phyloP scores from a whole-genome alignment of 1,140 invertebrate genomes.

The Hyphantria cunea region DNA sequence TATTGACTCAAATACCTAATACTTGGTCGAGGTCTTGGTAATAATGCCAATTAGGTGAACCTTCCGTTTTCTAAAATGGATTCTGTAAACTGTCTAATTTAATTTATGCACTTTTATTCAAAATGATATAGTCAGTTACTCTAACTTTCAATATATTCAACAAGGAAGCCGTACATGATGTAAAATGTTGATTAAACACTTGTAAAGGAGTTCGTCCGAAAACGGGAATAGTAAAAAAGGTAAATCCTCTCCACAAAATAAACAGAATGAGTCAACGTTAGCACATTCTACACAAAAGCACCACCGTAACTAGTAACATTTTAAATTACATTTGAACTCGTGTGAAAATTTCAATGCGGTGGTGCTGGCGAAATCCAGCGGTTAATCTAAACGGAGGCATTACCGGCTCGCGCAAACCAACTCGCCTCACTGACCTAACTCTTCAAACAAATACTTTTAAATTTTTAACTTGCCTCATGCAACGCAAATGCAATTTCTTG shows the following conservation, averaged over 20 bases:
- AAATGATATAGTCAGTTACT: not conserved
- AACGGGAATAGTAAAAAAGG: conserved; percentile 9
- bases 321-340: too few relatives aligned
- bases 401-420: conserved; percentile 2
- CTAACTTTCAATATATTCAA: too few relatives aligned
- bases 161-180: conserved; percentile 10
- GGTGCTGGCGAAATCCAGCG: conserved; percentile 19
- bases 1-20: conserved; percentile 25
- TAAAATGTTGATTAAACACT: conserved; percentile 24
- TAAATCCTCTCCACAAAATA: too few relatives aligned
- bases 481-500: not conserved
- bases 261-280: too few relatives aligned
- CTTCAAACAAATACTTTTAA: conserved; percentile 15
- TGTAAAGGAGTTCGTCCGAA: conserved; percentile 7
- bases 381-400: conserved; percentile 40
- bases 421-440: conserved; percentile 23
- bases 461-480: conserved; percentile 6
- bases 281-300: conserved; percentile 23
- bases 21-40: conserved; percentile 16
- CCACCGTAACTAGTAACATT: conserved; percentile 33
- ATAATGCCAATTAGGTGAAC: conserved; percentile 3
- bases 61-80: conserved; percentile 5
- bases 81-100: conserved; percentile 9
- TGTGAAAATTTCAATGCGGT: conserved; percentile 26
- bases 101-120: not conserved